Evolutionary conservation across 2,113 vertebrate genomes (phyloP).

Genomic region (Charadrius vociferus): DNA sequence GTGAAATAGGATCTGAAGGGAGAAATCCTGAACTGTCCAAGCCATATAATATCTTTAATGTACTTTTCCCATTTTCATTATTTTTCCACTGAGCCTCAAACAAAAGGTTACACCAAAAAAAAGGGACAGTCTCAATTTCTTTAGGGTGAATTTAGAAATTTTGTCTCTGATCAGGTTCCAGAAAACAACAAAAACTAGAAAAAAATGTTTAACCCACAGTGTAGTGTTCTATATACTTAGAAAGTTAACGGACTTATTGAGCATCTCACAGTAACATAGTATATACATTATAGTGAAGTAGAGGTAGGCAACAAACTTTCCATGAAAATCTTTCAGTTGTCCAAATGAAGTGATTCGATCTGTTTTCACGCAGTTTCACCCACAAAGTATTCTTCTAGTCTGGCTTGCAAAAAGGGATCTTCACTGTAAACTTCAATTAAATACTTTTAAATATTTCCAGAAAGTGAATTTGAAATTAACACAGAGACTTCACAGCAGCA

Average conservation of each 20-base stretch:
- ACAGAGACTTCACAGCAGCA: not conserved
- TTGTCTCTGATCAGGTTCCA: not conserved
- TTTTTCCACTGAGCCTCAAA: not conserved
- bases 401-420: not conserved
- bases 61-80: not conserved
- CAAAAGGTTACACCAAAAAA: not conserved
- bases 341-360: not conserved
- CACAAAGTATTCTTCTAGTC: not conserved
- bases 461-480: conserved; percentile 21
- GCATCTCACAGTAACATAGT: not conserved
- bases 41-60: not conserved
- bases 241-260: not conserved
- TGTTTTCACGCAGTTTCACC: not conserved
- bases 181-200: not conserved
- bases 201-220: not conserved
- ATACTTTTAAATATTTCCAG: conserved; percentile 18
- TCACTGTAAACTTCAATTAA: conserved; percentile 13
- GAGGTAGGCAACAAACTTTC: not conserved
- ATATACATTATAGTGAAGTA: not conserved
- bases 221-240: not conserved
- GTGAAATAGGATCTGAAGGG: not conserved
- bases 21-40: not conserved
- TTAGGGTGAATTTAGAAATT: not conserved
- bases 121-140: not conserved
- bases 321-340: not conserved